Percentiles rank a stretch among this genome's conserved stretches.
These are phyloP conservation scores for Hyposmocoma kahamanoa DNA, from an alignment of 1,140 invertebrate genomes.

Conservation along the genomic window DNA sequence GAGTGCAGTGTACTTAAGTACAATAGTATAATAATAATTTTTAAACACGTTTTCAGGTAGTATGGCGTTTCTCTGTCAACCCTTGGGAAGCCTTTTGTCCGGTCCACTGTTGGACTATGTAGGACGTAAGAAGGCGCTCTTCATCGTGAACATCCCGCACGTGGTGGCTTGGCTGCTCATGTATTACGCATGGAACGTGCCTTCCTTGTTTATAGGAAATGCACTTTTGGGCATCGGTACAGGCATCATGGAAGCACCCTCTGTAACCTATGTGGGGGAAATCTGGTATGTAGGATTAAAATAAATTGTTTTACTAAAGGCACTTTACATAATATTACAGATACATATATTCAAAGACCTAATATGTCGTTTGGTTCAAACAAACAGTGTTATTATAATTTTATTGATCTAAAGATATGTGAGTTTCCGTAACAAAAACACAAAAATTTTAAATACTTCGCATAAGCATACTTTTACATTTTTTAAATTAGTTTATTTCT, in stretches of 20 bases:
- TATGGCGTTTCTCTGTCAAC: constrained; percentile 81
- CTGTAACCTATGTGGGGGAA: constrained; percentile 74
- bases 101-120: constrained; percentile 78
- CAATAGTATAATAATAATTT: no score
- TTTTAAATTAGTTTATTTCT: no score
- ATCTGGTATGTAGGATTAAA: constrained; percentile 46
- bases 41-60: constrained; percentile 75
- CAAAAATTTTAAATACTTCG: no score
- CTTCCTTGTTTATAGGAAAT: constrained; percentile 56
- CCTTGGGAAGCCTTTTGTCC: constrained; percentile 81
- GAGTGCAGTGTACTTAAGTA: no score
- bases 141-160: constrained; percentile 80
- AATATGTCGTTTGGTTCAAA: no score
- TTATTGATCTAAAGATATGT: no score
- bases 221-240: constrained; percentile 65
- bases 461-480: no score
- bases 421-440: no score
- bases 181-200: constrained; percentile 72
- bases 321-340: no score
- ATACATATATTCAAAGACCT: no score
- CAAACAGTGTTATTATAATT: no score
- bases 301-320: no score
- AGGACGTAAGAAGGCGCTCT: constrained; percentile 79
- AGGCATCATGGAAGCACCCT: constrained; percentile 74
- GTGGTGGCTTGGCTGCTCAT: constrained; percentile 79